Percentiles rank a stretch among this genome's conserved stretches.
Conservation (phyloP, 2,888 invertebrate species). For the Agrotis ipsilon region DNA sequence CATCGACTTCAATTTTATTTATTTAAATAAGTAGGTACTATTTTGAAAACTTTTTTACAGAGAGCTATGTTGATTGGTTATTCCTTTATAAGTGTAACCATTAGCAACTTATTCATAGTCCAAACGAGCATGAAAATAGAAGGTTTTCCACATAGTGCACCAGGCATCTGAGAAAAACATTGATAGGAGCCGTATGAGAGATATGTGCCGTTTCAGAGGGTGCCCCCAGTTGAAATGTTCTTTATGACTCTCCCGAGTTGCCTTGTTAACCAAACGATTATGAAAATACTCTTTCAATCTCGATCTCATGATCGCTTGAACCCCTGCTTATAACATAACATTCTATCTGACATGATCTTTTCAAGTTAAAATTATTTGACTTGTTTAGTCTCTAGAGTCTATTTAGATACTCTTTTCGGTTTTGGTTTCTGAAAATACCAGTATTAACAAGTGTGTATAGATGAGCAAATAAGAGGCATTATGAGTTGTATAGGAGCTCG, state of each 20-base stretch:
- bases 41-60: neutral
- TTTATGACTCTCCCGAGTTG: neutral
- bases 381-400: neutral
- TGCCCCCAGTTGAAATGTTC: neutral
- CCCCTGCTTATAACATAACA: neutral
- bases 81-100: neutral
- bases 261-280: neutral
- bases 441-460: neutral
- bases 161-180: too few relatives aligned
- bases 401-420: too few relatives aligned
- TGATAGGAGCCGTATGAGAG: too few relatives aligned
- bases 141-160: too few relatives aligned
- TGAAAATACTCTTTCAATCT: neutral
- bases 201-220: too few relatives aligned
- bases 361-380: neutral
- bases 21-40: too few relatives aligned
- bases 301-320: neutral
- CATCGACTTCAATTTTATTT: neutral
- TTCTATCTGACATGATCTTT: neutral
- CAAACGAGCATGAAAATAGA: too few relatives aligned
- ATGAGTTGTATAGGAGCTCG: constrained; percentile 6
- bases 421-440: neutral
- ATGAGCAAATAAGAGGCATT: neutral
- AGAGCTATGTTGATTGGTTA: neutral
- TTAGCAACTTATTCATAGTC: neutral